phyloP scores from a whole-genome alignment of 2,888 invertebrate species.

The Ophioninae sp. region DNA sequence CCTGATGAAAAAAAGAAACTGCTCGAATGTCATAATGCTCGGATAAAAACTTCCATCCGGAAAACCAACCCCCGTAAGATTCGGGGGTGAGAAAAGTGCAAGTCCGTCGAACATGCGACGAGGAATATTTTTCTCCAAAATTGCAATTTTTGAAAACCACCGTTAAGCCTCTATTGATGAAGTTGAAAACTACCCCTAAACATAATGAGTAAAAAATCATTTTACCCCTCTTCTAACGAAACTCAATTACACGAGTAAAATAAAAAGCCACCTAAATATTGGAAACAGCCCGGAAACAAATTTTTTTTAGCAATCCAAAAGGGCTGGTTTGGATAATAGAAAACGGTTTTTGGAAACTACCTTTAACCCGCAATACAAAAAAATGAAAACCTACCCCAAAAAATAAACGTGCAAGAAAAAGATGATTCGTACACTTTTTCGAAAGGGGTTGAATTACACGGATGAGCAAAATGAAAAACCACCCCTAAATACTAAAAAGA shows the following conservation, averaged over 20 bases:
- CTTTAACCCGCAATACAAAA: no score
- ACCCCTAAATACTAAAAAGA: neutral
- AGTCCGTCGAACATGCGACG: neutral
- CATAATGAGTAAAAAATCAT: neutral
- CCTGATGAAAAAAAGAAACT: conserved; percentile 9
- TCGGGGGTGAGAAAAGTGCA: neutral
- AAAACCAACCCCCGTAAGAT: neutral
- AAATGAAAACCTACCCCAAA: neutral
- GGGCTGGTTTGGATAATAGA: no score
- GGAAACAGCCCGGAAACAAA: no score
- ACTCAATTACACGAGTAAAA: no score
- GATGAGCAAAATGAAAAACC: neutral
- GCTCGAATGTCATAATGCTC: neutral
- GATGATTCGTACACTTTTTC: no score
- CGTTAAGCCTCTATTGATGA: neutral
- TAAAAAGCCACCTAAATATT: no score
- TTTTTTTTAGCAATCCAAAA: no score
- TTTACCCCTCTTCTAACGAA: neutral
- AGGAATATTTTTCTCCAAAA: neutral
- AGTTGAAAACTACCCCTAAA: neutral
- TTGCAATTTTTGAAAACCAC: neutral
- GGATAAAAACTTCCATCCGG: neutral
- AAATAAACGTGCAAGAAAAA: neutral
- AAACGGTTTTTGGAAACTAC: no score
- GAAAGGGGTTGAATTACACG: no score